Conservation (phyloP, 2,113 vertebrate genomes). For the Poeciliopsis retropinna region DNA sequence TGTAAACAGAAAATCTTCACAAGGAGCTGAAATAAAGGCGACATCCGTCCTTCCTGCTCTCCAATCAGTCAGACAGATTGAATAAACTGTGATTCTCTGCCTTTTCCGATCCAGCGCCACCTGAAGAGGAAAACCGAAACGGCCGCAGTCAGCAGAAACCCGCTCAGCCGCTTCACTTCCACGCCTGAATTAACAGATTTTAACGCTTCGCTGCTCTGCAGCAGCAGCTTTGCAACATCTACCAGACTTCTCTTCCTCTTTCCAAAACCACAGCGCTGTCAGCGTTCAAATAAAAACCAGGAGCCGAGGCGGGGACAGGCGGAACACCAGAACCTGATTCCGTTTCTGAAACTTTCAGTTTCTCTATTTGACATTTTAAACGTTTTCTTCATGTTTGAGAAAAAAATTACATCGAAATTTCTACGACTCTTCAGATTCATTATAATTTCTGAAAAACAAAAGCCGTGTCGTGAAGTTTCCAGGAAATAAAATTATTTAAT, state of each 20-base stretch:
- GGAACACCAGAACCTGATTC: neutral
- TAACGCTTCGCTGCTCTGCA: neutral
- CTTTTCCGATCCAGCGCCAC: slow-evolving; percentile 14
- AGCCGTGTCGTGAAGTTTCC: slow-evolving; percentile 1
- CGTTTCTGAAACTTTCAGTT: neutral
- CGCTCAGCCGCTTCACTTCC: neutral
- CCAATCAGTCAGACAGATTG: slow-evolving; percentile 14
- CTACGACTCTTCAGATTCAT: neutral
- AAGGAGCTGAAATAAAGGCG: neutral
- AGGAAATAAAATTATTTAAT: slow-evolving; percentile 6
- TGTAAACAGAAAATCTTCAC: neutral
- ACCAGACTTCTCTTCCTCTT: slow-evolving; percentile 1
- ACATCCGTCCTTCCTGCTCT: neutral
- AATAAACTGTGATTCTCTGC: slow-evolving; percentile 29
- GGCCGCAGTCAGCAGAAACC: slow-evolving; percentile 6
- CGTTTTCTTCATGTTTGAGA: neutral
- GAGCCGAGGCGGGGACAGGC: neutral
- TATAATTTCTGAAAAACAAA: neutral
- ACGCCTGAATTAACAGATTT: neutral
- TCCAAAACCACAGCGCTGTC: slow-evolving; percentile 1
- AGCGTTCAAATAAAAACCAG: neutral
- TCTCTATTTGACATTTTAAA: neutral
- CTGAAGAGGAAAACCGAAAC: neutral
- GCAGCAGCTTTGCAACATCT: slow-evolving; percentile 1
- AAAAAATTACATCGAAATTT: neutral